phyloP scores from a whole-genome alignment of 2,888 invertebrate genomes.

The Craniophora ligustri region DNA sequence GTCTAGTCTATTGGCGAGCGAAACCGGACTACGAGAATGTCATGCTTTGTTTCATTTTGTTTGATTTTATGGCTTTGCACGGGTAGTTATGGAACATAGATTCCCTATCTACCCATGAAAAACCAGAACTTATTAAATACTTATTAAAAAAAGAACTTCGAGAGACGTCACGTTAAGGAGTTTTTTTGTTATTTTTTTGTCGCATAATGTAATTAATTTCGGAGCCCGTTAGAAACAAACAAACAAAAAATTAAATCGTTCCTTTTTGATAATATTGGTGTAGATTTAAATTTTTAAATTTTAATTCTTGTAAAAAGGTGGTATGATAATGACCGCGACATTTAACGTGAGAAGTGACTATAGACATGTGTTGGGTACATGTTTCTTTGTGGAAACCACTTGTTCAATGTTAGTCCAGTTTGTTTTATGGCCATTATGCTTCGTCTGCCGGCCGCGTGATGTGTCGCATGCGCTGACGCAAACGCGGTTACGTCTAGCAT shows the following conservation, averaged over 20 bases:
- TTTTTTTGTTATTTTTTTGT: too few relatives aligned
- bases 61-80: too few relatives aligned
- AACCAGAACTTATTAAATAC: too few relatives aligned
- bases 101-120: too few relatives aligned
- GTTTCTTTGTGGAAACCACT: constrained; percentile 41
- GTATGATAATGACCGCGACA: constrained; percentile 18
- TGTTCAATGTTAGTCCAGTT: constrained; percentile 57
- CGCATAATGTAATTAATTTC: too few relatives aligned
- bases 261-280: too few relatives aligned
- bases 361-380: constrained; percentile 30
- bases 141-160: too few relatives aligned
- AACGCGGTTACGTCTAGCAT: constrained; percentile 26
- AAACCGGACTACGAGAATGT: background rate
- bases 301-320: background rate
- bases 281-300: background rate
- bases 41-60: background rate
- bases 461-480: constrained; percentile 39
- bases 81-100: too few relatives aligned
- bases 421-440: constrained; percentile 46
- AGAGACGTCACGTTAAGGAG: too few relatives aligned
- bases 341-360: constrained; percentile 27
- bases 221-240: too few relatives aligned
- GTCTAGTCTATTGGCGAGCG: constrained; percentile 1
- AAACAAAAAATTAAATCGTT: too few relatives aligned
- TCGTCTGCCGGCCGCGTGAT: constrained; percentile 37